Evolutionary conservation across 2,888 invertebrate species (phyloP), one percentile per base, ranked within the genome.

Genomic region (Nowickia ferox): DNA sequence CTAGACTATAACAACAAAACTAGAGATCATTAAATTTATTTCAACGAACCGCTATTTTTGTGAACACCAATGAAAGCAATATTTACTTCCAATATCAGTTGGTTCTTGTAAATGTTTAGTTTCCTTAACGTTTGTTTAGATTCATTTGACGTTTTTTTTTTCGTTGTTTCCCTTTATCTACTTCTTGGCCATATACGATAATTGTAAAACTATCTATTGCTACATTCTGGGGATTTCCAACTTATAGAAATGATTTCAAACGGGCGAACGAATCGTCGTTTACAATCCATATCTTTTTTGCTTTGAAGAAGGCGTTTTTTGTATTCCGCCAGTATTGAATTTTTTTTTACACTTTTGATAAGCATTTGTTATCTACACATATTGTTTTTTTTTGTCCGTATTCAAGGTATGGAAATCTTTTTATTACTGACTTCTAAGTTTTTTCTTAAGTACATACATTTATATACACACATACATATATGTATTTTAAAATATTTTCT

Each of bases 11-110:
- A 4, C 30, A 30, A 30, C 30, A 30, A 0, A 30, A 30, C 4
- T 30, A 30, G 4, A 30, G 30, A 30, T 30, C 30, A 30, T 30
- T 30, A 30, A 30, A 30, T 30, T 30, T 30, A 30, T 30, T 30
- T 30, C 30, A 30, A 38, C 19, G 22, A 63, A 57, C 42, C 65
- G 61, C 46, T 76, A 44, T 51, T 22, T 40, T 48, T 19, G 5
- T 63, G 10, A 1, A 59, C 53, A 17, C 55, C 10, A 9, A 15
- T 79, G 75, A 69, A 46, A 9, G 8, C 53, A 63, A 19, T 84
- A 53, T 81, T 84, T 66, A 22, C 51, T 55, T 72, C 46, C 81
- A 51, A 66, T 76, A 84, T 77, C 80, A 77, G 75, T 75, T 38
- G 44, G 30, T 44, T 69, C n/a, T 61, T 68, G 69, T 75, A 55